Evolutionary conservation across 2,113 vertebrate genomes (phyloP), one percentile per base, ranked within the genome.

Genomic region (Dendropsophus ebraccatus): DNA sequence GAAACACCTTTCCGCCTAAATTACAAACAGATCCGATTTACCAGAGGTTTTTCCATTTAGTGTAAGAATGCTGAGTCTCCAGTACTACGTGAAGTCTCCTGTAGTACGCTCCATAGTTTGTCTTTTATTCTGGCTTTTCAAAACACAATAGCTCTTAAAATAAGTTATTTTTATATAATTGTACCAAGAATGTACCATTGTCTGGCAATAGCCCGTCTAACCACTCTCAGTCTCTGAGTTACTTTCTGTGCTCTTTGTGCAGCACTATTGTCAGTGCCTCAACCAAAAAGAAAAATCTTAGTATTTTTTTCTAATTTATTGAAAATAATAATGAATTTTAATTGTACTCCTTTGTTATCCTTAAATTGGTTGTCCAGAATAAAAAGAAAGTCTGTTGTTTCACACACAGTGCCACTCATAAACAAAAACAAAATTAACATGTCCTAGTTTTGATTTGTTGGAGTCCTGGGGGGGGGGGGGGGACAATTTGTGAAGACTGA

Each of bases 111-210:
- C 30, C 19, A 41, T 41, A 6, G 47, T 47, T 7, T 74, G 11
- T 5, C 4, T 74, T 49, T 74, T 74, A 74, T 49, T 14, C 25
- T 74, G 37, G n/a, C 37, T 45, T 41, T 49, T 25, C n/a, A 19
- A 32, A 25, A 49, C 21, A 74, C 72, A 74, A 74, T 74, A 28
- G 72, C 11, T 74, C 41, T 74, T 74, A 74, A 74, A 74, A 74
- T 74, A 74, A 49, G 41, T 74, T 74, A 74, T 74, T 73, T 73
- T 74, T 49, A 45, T 47, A 25, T 74, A 74, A 49, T 74, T 74
- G 72, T 74, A 25, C 37, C 16, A 74, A 49, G 41, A 74, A 74
- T 74, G 19, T 74, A 25, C 11, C 41, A 74, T 45, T 49, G 72
- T 74, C 41, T 74, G 41, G 72, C 41, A 25, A 49, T 49, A 13